Conservation (phyloP, 1,140 invertebrate genomes). For the Drosophila tropicalis region DNA sequence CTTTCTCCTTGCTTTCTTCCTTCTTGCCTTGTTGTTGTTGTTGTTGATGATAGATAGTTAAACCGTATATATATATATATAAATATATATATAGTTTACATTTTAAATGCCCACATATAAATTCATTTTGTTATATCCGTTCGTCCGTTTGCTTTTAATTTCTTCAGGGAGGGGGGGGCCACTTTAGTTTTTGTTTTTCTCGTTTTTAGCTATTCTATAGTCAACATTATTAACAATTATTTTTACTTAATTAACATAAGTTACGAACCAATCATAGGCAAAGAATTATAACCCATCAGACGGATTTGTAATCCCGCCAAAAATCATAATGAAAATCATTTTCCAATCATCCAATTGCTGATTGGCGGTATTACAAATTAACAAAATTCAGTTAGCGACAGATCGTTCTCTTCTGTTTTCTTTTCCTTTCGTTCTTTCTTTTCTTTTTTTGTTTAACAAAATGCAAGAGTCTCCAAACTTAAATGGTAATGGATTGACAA, state of each 20-base stretch:
- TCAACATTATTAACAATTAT: neutral
- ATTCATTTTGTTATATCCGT: conserved; percentile 71
- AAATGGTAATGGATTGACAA: conserved; percentile 10
- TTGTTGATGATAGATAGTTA: conserved; percentile 54
- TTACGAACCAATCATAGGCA: conserved; percentile 1
- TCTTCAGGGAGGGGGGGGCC: conserved; percentile 5
- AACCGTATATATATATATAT: conserved; percentile 50
- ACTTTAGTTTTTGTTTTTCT: conserved; percentile 13
- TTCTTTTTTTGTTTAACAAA: conserved; percentile 3
- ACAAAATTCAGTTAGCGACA: neutral
- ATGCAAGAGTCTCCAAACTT: conserved; percentile 3
- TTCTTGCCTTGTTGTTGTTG: neutral
- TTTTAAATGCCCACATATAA: conserved; percentile 72
- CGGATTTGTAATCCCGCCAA: neutral
- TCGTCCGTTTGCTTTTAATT: conserved; percentile 28
- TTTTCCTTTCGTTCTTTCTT: neutral
- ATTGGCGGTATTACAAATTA: neutral
- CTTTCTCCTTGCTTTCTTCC: neutral
- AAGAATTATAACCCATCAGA: neutral
- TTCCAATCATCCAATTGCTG: neutral
- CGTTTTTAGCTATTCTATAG: neutral
- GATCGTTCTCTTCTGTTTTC: neutral
- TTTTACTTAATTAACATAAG: neutral
- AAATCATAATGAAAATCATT: too few relatives aligned
- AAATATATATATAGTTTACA: conserved; percentile 74